Conservation (phyloP, 2,797 vertebrate species). For the Emys orbicularis region DNA sequence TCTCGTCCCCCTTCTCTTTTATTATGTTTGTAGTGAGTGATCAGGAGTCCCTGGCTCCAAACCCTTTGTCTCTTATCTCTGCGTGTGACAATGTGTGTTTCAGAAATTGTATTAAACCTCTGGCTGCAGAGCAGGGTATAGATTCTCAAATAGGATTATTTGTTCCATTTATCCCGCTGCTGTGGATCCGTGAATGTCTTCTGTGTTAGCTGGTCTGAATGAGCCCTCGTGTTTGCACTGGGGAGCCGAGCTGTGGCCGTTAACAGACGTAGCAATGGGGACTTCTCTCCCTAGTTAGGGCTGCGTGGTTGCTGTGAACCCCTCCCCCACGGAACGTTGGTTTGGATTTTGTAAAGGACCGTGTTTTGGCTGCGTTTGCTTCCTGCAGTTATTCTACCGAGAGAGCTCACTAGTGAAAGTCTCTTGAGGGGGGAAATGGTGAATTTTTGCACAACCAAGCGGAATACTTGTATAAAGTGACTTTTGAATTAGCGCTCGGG, state of each 20-base stretch:
- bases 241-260: conserved; percentile 14
- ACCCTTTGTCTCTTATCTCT: conserved; percentile 64
- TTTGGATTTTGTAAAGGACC: neutral
- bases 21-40: neutral
- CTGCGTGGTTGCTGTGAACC: fast-evolving
- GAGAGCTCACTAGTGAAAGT: neutral
- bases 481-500: fast-evolving
- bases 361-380: fast-evolving
- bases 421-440: neutral
- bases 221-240: neutral
- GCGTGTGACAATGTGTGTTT: neutral
- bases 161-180: neutral
- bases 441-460: neutral
- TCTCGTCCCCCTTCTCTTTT: neutral
- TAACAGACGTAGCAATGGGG: neutral
- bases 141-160: neutral
- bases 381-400: fast-evolving
- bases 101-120: neutral
- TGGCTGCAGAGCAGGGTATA: fast-evolving
- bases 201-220: fast-evolving
- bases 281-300: neutral
- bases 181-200: neutral
- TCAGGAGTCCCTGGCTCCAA: conserved; percentile 51
- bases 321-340: neutral
- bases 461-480: fast-evolving